phyloP scores from a whole-genome alignment of 2,797 vertebrate genomes.

The Scolopax bukidnonensis region DNA sequence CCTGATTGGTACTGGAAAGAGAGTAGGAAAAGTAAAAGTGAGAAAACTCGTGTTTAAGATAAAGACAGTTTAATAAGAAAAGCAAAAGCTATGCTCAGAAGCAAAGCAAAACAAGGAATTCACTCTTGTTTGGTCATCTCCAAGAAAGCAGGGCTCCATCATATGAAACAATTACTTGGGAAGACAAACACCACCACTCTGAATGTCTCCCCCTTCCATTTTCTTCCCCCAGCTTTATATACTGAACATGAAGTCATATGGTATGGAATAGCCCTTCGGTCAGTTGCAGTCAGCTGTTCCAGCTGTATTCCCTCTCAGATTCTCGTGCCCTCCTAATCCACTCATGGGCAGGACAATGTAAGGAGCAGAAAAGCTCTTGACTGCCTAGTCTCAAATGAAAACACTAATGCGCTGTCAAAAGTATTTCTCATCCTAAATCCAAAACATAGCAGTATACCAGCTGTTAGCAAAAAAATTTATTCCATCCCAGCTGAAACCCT shows the following conservation, averaged over 20 bases:
- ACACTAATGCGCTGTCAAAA: not conserved
- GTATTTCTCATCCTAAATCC: not conserved
- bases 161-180: not conserved
- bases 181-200: not conserved
- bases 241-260: not conserved
- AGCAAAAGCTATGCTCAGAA: not conserved
- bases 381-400: not conserved
- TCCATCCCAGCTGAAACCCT: not conserved
- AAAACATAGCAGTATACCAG: not conserved
- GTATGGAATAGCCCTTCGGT: not conserved
- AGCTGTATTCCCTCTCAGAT: not conserved
- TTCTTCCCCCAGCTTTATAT: not conserved
- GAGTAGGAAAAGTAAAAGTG: not conserved
- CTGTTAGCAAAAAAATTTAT: not conserved
- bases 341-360: not conserved
- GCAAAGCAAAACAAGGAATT: not conserved
- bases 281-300: not conserved
- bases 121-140: not conserved
- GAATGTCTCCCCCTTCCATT: not conserved
- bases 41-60: not conserved
- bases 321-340: not conserved
- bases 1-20: not conserved
- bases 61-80: not conserved
- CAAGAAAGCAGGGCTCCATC: not conserved
- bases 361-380: not conserved